phyloP scores from a whole-genome alignment of 2,797 vertebrate species.

The Xiphophorus birchmanni region DNA sequence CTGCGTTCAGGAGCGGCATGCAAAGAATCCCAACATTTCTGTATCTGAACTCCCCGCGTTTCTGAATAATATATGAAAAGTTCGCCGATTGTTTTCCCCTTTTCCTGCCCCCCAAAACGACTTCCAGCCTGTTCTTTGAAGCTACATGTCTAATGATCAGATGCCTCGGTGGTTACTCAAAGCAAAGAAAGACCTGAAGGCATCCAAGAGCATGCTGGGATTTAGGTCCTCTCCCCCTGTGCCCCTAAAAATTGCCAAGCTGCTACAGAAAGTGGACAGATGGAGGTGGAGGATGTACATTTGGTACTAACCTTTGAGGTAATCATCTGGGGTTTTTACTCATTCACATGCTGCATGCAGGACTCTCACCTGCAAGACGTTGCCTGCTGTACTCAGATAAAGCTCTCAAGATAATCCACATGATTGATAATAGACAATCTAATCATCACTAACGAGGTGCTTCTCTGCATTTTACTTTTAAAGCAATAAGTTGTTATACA shows the following conservation, averaged over 20 bases:
- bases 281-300: constrained; percentile 6
- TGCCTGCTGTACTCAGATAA: background rate
- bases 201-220: constrained; percentile 35
- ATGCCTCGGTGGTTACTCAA: constrained; percentile 19
- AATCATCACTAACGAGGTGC: background rate
- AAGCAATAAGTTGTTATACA: background rate
- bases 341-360: background rate
- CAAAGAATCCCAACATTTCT: constrained; percentile 18
- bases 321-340: constrained; percentile 14
- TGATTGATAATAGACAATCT: background rate
- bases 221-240: constrained; percentile 15
- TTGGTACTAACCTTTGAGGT: constrained; percentile 3
- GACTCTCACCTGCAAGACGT: background rate
- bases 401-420: background rate
- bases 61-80: constrained; percentile 13
- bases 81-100: background rate
- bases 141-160: constrained; percentile 22
- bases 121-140: constrained; percentile 22
- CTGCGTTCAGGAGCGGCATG: constrained; percentile 20
- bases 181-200: constrained; percentile 29
- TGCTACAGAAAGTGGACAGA: constrained; percentile 8
- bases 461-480: background rate
- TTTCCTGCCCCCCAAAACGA: background rate
- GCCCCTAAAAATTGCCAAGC: constrained; percentile 30
- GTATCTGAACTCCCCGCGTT: constrained; percentile 8